Percentiles rank a stretch among this genome's conserved stretches.
Conservation (phyloP, 1,140 invertebrate species). For the Stenopsyche tienmushanensis region DNA sequence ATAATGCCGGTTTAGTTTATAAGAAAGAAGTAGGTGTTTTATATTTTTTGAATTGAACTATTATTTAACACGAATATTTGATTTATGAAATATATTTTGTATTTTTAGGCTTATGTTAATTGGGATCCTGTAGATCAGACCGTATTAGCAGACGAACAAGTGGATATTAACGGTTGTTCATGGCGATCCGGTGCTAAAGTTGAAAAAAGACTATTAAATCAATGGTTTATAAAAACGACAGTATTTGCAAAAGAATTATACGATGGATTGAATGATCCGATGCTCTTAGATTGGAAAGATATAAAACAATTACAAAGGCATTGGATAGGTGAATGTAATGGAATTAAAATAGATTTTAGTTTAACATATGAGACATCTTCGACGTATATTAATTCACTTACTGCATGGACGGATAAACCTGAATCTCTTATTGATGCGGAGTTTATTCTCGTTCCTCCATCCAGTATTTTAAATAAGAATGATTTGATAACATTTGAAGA, state of each 20-base stretch:
- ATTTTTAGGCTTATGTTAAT: slow-evolving; percentile 79
- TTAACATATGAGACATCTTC: slow-evolving; percentile 54
- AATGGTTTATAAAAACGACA: slow-evolving; percentile 96
- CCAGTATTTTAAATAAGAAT: slow-evolving; percentile 55
- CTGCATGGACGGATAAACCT: slow-evolving; percentile 77
- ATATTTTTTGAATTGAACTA: neutral
- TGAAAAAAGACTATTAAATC: slow-evolving; percentile 83
- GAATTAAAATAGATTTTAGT: slow-evolving; percentile 74
- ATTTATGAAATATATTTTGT: slow-evolving; percentile 6
- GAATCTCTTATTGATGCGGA: slow-evolving; percentile 71
- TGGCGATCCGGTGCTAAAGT: slow-evolving; percentile 97
- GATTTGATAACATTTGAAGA: slow-evolving; percentile 40
- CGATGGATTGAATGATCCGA: slow-evolving; percentile 72
- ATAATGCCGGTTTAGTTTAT: slow-evolving; percentile 82
- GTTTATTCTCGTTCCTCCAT: slow-evolving; percentile 61
- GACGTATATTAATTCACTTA: slow-evolving; percentile 50
- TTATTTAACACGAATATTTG: neutral
- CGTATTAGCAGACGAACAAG: slow-evolving; percentile 97
- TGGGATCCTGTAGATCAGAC: slow-evolving; percentile 99
- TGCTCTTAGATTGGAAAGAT: slow-evolving; percentile 77
- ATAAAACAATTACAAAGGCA: slow-evolving; percentile 87
- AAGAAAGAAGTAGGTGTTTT: slow-evolving; percentile 69
- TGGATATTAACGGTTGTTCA: slow-evolving; percentile 85
- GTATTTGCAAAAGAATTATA: slow-evolving; percentile 79
- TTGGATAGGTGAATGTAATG: slow-evolving; percentile 95